A percentile compares a stretch with the other conserved stretches of the same genome.
Conservation (phyloP, 2,797 vertebrate species). For the Staurois parvus region DNA sequence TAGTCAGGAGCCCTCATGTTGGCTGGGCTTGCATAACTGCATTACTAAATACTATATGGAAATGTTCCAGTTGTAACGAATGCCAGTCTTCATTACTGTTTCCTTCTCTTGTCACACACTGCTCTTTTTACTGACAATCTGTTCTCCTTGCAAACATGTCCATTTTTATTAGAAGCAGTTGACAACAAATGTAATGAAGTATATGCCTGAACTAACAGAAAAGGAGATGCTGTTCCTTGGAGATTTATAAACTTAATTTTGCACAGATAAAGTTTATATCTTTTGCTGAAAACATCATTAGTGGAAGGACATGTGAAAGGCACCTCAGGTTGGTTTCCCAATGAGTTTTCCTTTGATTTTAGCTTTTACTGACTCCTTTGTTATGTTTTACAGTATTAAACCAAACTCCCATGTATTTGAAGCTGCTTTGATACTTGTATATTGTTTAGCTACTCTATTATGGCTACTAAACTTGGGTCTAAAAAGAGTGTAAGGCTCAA, state of each 20-base stretch:
- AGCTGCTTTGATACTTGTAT: too few relatives aligned
- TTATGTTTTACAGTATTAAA: not conserved
- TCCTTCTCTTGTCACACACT: slow-evolving; percentile 20
- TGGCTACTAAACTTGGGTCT: too few relatives aligned
- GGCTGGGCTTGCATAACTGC: not conserved
- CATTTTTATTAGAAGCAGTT: slow-evolving; percentile 44
- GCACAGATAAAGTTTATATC: slow-evolving; percentile 38
- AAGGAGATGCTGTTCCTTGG: not conserved
- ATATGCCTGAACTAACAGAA: slow-evolving; percentile 13
- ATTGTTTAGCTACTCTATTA: too few relatives aligned
- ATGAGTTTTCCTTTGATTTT: not conserved
- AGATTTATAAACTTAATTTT: slow-evolving; percentile 36
- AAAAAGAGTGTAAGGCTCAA: too few relatives aligned
- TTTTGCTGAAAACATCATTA: slow-evolving; percentile 24
- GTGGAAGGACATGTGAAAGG: slow-evolving; percentile 40
- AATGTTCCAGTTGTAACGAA: slow-evolving; percentile 18
- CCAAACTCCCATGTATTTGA: too few relatives aligned
- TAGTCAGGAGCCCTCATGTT: not conserved
- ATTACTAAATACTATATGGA: slow-evolving; percentile 28
- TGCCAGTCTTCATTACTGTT: slow-evolving; percentile 34
- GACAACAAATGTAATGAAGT: slow-evolving; percentile 46
- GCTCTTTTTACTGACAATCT: slow-evolving; percentile 44
- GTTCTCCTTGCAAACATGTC: slow-evolving; percentile 35
- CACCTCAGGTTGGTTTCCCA: not conserved
- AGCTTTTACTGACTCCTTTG: not conserved